These are phyloP conservation scores for Danaus chrysippus DNA, from an alignment of 2,888 invertebrate species.

Conservation along the genomic window DNA sequence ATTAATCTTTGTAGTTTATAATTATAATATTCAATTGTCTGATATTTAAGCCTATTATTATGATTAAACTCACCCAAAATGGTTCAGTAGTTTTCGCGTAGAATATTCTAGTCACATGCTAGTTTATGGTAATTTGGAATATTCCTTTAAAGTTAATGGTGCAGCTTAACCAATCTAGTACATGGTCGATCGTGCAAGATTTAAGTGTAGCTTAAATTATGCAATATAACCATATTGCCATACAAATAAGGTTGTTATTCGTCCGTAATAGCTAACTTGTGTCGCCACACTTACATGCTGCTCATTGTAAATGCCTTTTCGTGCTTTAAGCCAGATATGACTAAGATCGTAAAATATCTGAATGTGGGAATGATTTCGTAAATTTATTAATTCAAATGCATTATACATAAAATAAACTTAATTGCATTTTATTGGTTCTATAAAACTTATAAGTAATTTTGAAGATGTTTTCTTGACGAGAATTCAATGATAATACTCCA, in stretches of 20 bases:
- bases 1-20: not conserved
- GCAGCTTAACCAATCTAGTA: constrained; percentile 11
- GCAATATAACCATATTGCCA: not conserved
- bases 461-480: too few species aligned
- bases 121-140: not conserved
- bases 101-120: too few species aligned
- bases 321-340: not conserved
- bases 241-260: not conserved
- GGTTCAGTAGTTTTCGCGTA: too few species aligned
- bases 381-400: too few species aligned
- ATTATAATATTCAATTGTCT: not conserved
- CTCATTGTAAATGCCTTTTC: not conserved
- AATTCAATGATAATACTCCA: too few species aligned
- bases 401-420: too few species aligned
- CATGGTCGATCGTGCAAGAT: constrained; percentile 21
- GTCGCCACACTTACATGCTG: not conserved
- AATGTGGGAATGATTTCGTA: too few species aligned
- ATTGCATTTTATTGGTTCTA: too few species aligned
- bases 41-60: too few species aligned
- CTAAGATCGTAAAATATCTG: too few species aligned
- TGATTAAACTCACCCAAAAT: too few species aligned
- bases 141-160: constrained; percentile 3
- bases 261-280: not conserved
- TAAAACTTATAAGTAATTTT: too few species aligned
- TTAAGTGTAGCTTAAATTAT: not conserved